Evolutionary conservation across 2,888 invertebrate species (phyloP).

Genomic region (Pelosia muscerda): DNA sequence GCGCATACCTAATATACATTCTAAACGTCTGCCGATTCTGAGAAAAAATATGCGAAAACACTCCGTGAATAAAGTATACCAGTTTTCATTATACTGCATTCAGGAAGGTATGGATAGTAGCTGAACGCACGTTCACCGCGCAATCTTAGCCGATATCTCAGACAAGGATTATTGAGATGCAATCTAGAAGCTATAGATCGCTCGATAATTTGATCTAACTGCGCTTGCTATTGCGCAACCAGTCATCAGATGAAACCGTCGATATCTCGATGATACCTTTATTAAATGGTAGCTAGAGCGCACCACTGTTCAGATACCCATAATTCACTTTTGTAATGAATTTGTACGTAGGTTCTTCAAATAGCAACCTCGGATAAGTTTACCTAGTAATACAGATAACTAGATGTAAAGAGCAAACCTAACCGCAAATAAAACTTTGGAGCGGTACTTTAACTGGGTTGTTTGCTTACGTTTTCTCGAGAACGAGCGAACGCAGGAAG

Average conservation of each 20-base stretch:
- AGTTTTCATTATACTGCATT: slow-evolving; percentile 63
- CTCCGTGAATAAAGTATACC: slow-evolving; percentile 29
- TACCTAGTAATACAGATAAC: slow-evolving; percentile 19
- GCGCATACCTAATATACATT: slow-evolving; percentile 79
- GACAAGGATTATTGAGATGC: slow-evolving; percentile 84
- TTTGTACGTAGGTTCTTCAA: slow-evolving; percentile 36
- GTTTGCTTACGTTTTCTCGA: slow-evolving; percentile 67
- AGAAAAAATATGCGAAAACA: slow-evolving; percentile 44
- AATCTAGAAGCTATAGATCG: slow-evolving; percentile 84
- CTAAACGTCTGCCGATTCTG: slow-evolving; percentile 58
- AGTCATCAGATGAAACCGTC: slow-evolving; percentile 78
- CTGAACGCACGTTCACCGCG: slow-evolving; percentile 66
- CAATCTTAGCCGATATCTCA: slow-evolving; percentile 77
- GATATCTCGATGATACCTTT: slow-evolving; percentile 79
- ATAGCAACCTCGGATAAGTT: slow-evolving; percentile 16
- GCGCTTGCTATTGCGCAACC: slow-evolving; percentile 78
- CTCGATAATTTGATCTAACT: slow-evolving; percentile 82
- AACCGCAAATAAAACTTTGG: slow-evolving; percentile 49
- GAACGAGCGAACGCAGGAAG: slow-evolving; percentile 78
- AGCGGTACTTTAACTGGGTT: slow-evolving; percentile 53
- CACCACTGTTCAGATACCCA: slow-evolving; percentile 47
- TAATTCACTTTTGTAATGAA: slow-evolving; percentile 52
- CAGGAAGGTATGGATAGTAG: slow-evolving; percentile 74
- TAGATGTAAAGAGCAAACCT: slow-evolving; percentile 28
- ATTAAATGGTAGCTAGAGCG: slow-evolving; percentile 79